Conservation (phyloP, 2,888 invertebrate species). For the Epinotia demarniana region DNA sequence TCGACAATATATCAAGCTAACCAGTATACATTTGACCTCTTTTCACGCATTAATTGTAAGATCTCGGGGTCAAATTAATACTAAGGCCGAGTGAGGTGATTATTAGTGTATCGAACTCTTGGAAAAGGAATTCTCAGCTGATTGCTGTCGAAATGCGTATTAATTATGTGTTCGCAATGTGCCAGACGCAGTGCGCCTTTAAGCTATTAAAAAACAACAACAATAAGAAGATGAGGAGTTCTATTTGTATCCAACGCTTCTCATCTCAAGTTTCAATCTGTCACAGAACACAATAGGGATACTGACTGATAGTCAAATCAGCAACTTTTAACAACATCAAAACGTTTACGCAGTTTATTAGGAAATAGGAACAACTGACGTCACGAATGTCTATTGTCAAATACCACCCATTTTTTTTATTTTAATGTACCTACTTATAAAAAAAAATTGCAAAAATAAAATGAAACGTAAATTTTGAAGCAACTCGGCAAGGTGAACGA, state of each 20-base stretch:
- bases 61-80: neutral
- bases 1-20: neutral
- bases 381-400: no score
- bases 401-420: no score
- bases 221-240: constrained; percentile 41
- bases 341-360: no score
- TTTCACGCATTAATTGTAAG: neutral
- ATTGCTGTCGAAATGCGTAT: constrained; percentile 39
- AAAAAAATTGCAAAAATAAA: no score
- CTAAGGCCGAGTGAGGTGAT: neutral
- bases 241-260: neutral
- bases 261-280: neutral
- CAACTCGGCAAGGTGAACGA: no score
- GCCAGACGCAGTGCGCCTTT: constrained; percentile 29
- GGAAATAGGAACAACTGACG: no score
- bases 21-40: neutral
- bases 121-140: constrained; percentile 24
- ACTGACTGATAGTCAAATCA: no score
- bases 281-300: neutral
- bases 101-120: neutral
- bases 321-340: no score
- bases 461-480: no score
- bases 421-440: no score
- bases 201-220: constrained; percentile 40
- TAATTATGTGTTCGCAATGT: constrained; percentile 39